Percentiles rank a stretch among this genome's conserved stretches.
Evolutionary conservation across 2,888 invertebrate species (phyloP).

Genomic region (Sinhomidia bicolor): DNA sequence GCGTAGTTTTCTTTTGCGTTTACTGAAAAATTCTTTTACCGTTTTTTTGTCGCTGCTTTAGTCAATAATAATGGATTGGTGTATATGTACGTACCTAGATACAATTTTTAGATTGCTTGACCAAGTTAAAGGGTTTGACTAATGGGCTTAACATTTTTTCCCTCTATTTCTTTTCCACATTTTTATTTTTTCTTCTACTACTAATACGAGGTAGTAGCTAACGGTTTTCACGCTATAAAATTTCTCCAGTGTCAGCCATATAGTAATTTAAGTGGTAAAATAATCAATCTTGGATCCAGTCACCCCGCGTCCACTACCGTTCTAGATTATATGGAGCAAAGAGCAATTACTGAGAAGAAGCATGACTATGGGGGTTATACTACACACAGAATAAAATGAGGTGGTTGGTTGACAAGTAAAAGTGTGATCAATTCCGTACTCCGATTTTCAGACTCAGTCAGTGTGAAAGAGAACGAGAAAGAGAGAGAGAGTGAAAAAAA

Average conservation of each 20-base stretch:
- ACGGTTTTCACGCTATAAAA: slow-evolving; percentile 54
- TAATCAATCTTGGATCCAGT: slow-evolving; percentile 64
- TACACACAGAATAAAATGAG: slow-evolving; percentile 38
- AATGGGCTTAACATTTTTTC: slow-evolving; percentile 34
- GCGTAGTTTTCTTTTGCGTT: slow-evolving; percentile 2
- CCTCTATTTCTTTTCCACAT: neutral
- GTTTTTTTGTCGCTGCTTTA: neutral
- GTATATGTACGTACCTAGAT: slow-evolving; percentile 28
- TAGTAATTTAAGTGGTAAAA: slow-evolving; percentile 21
- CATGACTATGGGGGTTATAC: neutral
- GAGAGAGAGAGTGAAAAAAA: slow-evolving; percentile 6
- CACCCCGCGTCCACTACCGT: neutral
- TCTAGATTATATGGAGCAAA: slow-evolving; percentile 23
- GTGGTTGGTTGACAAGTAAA: slow-evolving; percentile 48
- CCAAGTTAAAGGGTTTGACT: slow-evolving; percentile 43
- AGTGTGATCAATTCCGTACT: slow-evolving; percentile 62
- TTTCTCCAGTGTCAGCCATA: neutral
- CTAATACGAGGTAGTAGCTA: too few species aligned
- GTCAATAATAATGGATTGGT: slow-evolving; percentile 30
- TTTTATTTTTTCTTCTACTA: slow-evolving; percentile 11
- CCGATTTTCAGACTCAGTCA: neutral
- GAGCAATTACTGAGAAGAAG: slow-evolving; percentile 46
- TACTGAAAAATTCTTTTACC: neutral
- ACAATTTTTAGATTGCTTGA: slow-evolving; percentile 46
- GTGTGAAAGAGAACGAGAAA: neutral